These are phyloP conservation scores for Pheosia gnoma DNA, from an alignment of 2,888 invertebrate genomes.

Conservation along the genomic window DNA sequence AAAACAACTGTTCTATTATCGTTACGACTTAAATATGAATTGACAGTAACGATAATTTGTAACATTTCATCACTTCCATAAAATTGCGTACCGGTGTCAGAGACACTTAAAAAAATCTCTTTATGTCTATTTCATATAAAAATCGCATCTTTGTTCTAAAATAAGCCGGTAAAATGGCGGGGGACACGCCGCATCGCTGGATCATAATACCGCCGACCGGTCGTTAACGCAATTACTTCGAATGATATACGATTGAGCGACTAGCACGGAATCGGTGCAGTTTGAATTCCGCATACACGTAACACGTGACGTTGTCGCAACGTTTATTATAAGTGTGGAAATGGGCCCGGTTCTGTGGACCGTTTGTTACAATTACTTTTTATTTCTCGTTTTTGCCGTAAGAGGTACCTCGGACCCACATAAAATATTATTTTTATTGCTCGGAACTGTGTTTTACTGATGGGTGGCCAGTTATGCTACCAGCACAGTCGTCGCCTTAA, in stretches of 20 bases:
- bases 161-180: constrained; percentile 14
- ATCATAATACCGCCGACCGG: constrained; percentile 15
- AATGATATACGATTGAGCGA: constrained; percentile 41
- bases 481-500: background rate
- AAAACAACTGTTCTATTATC: too few relatives aligned
- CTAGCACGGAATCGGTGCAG: constrained; percentile 41
- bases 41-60: too few relatives aligned
- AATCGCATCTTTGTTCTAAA: constrained; percentile 2
- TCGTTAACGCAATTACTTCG: constrained; percentile 39
- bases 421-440: constrained; percentile 2
- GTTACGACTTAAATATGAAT: too few relatives aligned
- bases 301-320: constrained; percentile 45
- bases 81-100: too few relatives aligned
- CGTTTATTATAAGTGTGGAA: constrained; percentile 47
- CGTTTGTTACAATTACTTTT: constrained; percentile 18
- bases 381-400: constrained; percentile 2
- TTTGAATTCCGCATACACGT: constrained; percentile 58
- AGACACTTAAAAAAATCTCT: too few relatives aligned
- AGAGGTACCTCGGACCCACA: background rate
- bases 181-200: constrained; percentile 24
- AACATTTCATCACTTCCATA: too few relatives aligned
- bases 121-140: too few relatives aligned
- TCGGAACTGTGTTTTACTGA: background rate
- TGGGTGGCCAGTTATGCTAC: background rate
- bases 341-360: constrained; percentile 44